These are phyloP conservation scores for Mionectes olivaceus DNA, from an alignment of 2,797 vertebrate genomes.

Conservation along the genomic window DNA sequence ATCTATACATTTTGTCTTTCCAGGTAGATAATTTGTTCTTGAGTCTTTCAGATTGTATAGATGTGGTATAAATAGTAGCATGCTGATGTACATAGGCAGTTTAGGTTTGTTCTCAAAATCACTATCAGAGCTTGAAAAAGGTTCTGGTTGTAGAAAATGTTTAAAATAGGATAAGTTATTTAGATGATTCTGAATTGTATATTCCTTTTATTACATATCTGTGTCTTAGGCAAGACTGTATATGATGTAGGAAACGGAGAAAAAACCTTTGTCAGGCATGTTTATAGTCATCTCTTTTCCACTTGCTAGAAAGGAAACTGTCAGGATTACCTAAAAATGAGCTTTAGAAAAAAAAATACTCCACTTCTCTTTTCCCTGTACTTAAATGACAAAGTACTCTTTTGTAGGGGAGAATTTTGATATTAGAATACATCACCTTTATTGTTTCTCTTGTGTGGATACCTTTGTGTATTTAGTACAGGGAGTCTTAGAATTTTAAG, in stretches of 20 bases:
- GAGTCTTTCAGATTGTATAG: not conserved
- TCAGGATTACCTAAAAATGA: not conserved
- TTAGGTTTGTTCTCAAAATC: not conserved
- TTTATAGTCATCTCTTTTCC: not conserved
- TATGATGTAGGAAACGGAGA: not conserved
- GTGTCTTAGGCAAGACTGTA: not conserved
- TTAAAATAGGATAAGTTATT: not conserved
- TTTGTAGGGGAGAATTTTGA: not conserved
- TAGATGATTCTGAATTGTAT: not conserved
- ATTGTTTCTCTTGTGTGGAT: not conserved
- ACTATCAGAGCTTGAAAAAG: not conserved
- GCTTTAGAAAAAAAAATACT: not conserved
- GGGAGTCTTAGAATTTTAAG: not conserved
- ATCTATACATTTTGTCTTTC: not conserved
- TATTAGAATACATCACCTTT: not conserved
- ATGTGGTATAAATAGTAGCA: not conserved
- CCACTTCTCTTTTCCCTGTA: not conserved
- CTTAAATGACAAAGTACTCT: not conserved
- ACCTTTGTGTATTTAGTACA: not conserved
- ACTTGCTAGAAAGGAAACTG: not conserved
- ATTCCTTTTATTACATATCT: not conserved
- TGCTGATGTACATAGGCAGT: not conserved
- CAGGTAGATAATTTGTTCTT: not conserved
- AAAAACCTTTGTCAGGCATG: not conserved
- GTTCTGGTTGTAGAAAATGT: not conserved